These are phyloP conservation scores for Tachysurus fulvidraco DNA, from an alignment of 2,113 vertebrate genomes.

Conservation along the genomic window DNA sequence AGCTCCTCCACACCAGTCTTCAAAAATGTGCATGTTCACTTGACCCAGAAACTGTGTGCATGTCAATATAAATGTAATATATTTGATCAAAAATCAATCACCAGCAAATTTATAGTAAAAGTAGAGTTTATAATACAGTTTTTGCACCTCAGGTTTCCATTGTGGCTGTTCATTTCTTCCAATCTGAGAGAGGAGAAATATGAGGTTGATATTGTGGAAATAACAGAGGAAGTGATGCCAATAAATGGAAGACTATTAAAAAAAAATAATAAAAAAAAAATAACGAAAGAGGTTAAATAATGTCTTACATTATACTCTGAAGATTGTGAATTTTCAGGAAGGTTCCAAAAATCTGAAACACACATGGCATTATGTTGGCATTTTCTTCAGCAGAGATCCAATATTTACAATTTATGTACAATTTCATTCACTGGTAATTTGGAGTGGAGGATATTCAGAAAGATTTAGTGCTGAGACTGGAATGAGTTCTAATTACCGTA, in stretches of 20 bases:
- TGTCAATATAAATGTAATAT: not conserved
- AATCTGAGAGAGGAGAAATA: not conserved
- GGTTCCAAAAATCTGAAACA: not conserved
- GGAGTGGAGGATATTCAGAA: not conserved
- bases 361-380: not conserved
- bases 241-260: not conserved
- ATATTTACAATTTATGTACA: not conserved
- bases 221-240: not conserved
- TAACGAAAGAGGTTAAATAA: not conserved
- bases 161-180: not conserved
- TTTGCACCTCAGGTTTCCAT: constrained; percentile 30
- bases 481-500: not conserved
- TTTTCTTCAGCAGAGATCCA: not conserved
- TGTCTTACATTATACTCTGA: not conserved
- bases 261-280: too few species aligned
- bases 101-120: not conserved
- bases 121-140: not conserved
- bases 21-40: constrained; percentile 49
- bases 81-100: not conserved
- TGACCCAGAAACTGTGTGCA: constrained; percentile 28
- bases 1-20: constrained; percentile 50
- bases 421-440: not conserved
- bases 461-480: not conserved
- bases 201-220: not conserved
- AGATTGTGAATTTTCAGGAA: not conserved